These are phyloP conservation scores for Trematocara caparti DNA, from an alignment of 2,797 vertebrate genomes.

Conservation along the genomic window DNA sequence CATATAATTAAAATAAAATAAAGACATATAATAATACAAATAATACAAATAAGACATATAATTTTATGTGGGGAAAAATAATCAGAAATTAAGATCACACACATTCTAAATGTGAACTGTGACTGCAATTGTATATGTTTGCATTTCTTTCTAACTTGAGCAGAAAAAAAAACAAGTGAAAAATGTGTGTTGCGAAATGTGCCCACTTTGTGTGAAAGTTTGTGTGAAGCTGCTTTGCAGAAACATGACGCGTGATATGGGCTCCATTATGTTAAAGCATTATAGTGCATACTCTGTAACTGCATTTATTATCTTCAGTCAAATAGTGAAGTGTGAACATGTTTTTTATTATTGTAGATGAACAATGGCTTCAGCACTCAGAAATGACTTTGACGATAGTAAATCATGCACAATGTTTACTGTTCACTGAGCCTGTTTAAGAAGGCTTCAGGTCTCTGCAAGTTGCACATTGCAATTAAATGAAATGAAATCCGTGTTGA, in stretches of 20 bases:
- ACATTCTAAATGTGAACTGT: background rate
- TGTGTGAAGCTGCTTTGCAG: fast-evolving
- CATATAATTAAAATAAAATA: background rate
- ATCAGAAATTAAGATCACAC: background rate
- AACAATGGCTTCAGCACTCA: background rate
- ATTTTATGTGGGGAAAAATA: background rate
- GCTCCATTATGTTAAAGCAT: background rate
- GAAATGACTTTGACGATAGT: background rate
- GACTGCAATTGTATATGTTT: background rate
- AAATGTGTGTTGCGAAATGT: background rate
- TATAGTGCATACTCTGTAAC: background rate
- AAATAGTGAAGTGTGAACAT: background rate
- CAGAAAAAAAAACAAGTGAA: background rate
- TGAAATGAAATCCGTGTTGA: background rate
- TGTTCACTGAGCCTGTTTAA: background rate
- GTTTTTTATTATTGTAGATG: background rate
- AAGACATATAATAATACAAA: no score
- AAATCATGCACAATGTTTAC: background rate
- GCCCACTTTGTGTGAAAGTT: background rate
- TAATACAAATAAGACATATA: background rate
- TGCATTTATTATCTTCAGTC: background rate
- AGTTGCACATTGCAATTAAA: background rate
- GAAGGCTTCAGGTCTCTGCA: background rate
- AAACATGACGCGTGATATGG: background rate
- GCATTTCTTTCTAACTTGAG: background rate